Evolutionary conservation across 2,888 invertebrate species (phyloP).

Genomic region (Tachina fera): DNA sequence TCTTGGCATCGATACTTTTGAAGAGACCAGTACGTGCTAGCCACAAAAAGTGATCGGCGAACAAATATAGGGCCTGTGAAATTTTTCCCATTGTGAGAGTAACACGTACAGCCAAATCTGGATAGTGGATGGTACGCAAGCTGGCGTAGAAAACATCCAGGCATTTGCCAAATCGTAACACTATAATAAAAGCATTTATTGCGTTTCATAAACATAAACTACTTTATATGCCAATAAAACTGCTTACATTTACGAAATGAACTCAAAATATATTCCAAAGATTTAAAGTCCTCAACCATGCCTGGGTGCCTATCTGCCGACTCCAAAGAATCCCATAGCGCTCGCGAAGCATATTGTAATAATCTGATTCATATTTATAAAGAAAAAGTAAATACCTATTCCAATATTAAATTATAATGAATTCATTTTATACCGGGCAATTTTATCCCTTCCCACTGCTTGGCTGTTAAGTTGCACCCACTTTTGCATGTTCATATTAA

Average conservation of each 20-base stretch:
- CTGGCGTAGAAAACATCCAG: slow-evolving; percentile 91
- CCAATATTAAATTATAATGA: background rate
- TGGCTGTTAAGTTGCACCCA: slow-evolving; percentile 81
- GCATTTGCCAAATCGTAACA: slow-evolving; percentile 93
- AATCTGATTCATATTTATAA: slow-evolving; percentile 84
- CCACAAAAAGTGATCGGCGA: slow-evolving; percentile 95
- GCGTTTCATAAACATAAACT: background rate
- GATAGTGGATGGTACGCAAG: slow-evolving; percentile 88
- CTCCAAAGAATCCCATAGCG: slow-evolving; percentile 90
- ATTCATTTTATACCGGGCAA: slow-evolving; percentile 78
- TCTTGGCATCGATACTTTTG: slow-evolving; percentile 87
- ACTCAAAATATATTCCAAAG: slow-evolving; percentile 91
- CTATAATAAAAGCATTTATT: slow-evolving; percentile 84
- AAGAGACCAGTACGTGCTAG: slow-evolving; percentile 88
- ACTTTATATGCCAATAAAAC: background rate
- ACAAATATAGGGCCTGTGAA: slow-evolving; percentile 89
- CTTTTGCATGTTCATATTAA: slow-evolving; percentile 79
- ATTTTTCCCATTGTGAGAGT: slow-evolving; percentile 91
- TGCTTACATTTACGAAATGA: slow-evolving; percentile 92
- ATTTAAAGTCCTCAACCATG: slow-evolving; percentile 89
- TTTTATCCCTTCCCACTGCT: slow-evolving; percentile 81
- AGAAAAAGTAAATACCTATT: background rate
- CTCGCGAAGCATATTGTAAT: slow-evolving; percentile 91
- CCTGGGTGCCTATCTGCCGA: slow-evolving; percentile 85
- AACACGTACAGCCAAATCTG: slow-evolving; percentile 87